Evolutionary conservation across 53 echinoderm and acorn worm species (phyloP), one percentile per base, ranked within the genome.

Genomic region (Stichopus horrens): DNA sequence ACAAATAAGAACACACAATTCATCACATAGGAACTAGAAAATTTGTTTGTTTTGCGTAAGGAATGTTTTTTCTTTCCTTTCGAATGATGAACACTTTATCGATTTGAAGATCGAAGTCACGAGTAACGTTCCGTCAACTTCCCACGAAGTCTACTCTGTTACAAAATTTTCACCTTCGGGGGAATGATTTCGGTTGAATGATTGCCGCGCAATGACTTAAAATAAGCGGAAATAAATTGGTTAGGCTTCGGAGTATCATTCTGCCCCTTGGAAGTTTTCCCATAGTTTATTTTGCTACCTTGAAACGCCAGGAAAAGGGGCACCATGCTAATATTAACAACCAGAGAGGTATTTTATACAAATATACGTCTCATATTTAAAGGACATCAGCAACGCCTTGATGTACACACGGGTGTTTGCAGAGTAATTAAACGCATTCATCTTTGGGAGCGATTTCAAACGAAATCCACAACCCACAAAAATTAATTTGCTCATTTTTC

Each of bases 401-500:
- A 71, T 71, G 18, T 16, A 21, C 71, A 21, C 71, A n/a, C 19
- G 18, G 19, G 19, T 71, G 71, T 71, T 71, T 71, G 71, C 18
- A 71, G 71, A 71, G n/a, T 71, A 71, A 71, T 71, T 71, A 71
- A 71, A 71, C 14, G 14, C 18, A 71, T 71, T 14, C 71, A 71
- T 71, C 16, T 18, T 71, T 71, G 4, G 11, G 63, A 13, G 63
- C 63, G 53, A 53, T 19, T 52, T 51, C 53, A 52, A 79, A 55
- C 10, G n/a, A 21, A 56, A 81, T 81, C 81, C 81, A 57, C 56
- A 81, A 81, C 57, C 81, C 81, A 55, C 20, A 55, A 81, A 37
- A 81, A 81, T 81, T 81, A 81, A 81, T 81, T 81, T 81, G 23
- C 81, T 58, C 58, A 81, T 81, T 58, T 57, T 81, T 57, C 53